A percentile compares a stretch with the other conserved stretches of the same genome.
Evolutionary conservation across 1,140 invertebrate species (phyloP).

Genomic region (Hyposmocoma kahamanoa): DNA sequence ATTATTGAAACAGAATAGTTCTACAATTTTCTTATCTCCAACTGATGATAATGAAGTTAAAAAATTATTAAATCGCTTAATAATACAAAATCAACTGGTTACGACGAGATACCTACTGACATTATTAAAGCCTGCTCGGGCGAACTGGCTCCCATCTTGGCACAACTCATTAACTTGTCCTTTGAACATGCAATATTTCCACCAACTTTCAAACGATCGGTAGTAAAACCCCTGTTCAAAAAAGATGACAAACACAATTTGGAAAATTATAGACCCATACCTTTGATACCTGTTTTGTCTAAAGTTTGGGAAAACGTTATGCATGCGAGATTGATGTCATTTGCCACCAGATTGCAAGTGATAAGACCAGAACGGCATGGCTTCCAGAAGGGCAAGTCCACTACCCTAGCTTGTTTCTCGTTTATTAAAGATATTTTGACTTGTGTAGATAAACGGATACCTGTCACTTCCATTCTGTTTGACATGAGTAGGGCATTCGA

Average conservation of each 20-base stretch:
- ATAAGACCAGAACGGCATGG: slow-evolving; percentile 7
- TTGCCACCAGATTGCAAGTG: background rate
- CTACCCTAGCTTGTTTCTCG: slow-evolving; percentile 2
- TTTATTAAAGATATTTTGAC: background rate
- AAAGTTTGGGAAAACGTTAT: slow-evolving; percentile 8
- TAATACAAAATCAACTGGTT: slow-evolving; percentile 1
- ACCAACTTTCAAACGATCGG: background rate
- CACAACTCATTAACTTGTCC: slow-evolving; percentile 2
- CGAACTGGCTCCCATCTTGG: background rate
- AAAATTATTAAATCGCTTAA: slow-evolving; percentile 1
- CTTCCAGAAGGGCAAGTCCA: slow-evolving; percentile 8
- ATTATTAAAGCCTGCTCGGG: slow-evolving; percentile 3
- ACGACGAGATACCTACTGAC: slow-evolving; percentile 4
- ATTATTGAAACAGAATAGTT: background rate
- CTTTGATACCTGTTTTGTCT: slow-evolving; percentile 5
- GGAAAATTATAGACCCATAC: slow-evolving; percentile 6
- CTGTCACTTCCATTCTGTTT: background rate
- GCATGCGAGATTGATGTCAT: background rate
- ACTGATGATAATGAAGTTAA: slow-evolving; percentile 1
- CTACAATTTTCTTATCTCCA: slow-evolving; percentile 1
- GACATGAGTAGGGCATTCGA: slow-evolving; percentile 11
- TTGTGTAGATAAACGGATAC: background rate
- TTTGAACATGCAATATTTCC: slow-evolving; percentile 2
- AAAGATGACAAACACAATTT: slow-evolving; percentile 2
- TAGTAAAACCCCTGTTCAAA: slow-evolving; percentile 3